Base-by-base conservation (phyloP, 2,113 vertebrate species). In the Eupsittula cactorum region DNA sequence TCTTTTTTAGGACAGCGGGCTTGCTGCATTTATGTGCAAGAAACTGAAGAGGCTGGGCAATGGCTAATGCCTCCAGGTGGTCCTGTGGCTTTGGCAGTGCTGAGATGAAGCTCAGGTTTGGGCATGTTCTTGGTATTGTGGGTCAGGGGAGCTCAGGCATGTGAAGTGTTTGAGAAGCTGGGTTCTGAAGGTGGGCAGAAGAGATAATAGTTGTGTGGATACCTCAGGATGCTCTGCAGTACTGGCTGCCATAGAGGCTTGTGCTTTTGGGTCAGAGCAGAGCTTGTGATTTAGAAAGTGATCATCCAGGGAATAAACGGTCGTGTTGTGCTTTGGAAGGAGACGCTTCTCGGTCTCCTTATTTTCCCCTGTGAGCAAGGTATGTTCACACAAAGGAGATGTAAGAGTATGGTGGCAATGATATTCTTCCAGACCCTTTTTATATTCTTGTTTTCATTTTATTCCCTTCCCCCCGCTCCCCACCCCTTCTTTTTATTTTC, bases 231-330 rank as follows among this genome's bases (percentile, higher is more conserved):
- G 13, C 17, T 49, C 9, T 70, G 42, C 21, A 31, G 42, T 49
- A 25, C 44, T 63, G 60, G 57, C 47, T 93, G 73, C 71, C 19
- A 47, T 79, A 68, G 82, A 57, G n/a, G 42, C 71, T 94, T 83
- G 35, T 64, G 35, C 57, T 90, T 71, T 68, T 90, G 86, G 60
- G 73, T 90, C 49, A 85, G 85, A 86, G 68, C 67, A 92, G 18
- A 23, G 8, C 44, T 77, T 79, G 37, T 86, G 46, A 19, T 69
- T 57, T 42, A 74, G 33, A n/a, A 90, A 42, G n/a, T 46, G 35
- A 28, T 57, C n/a, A 37, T 59, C 50, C 62, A 74, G 73, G 85
- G 25, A n/a, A 53, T 52, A 47, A 90, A 53, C 23, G 20, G 42
- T 87, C 27, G 8, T 46, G 18, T 0, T 49, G 46, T 78, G n/a